These are phyloP conservation scores for Acrobasis suavella DNA, from an alignment of 2,888 invertebrate species.

Conservation along the genomic window DNA sequence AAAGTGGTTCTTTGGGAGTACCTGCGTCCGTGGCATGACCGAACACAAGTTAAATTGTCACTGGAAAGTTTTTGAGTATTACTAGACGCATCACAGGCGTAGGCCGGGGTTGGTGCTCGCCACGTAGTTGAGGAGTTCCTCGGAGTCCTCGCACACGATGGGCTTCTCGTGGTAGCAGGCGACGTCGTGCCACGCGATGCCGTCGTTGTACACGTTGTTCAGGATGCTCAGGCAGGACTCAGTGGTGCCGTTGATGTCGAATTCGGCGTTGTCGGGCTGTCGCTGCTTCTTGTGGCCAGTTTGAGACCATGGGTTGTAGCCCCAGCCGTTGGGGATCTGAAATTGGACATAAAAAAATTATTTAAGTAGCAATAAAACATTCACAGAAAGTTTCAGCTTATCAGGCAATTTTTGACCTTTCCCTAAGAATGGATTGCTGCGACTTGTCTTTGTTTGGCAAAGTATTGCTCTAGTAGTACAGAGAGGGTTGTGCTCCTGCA, in stretches of 20 bases:
- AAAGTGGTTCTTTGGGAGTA: conserved; percentile 4
- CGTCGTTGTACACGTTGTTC: conserved; percentile 96
- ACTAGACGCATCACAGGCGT: conserved; percentile 84
- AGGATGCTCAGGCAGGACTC: conserved; percentile 94
- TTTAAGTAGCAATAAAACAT: neutral
- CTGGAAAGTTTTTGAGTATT: conserved; percentile 30
- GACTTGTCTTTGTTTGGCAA: too few relatives aligned
- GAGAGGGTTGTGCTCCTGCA: too few relatives aligned
- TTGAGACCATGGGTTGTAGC: conserved; percentile 94
- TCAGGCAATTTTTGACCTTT: too few relatives aligned
- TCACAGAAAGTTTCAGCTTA: too few relatives aligned
- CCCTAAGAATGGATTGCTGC: too few relatives aligned
- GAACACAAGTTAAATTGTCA: conserved; percentile 22
- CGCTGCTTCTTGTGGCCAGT: conserved; percentile 94
- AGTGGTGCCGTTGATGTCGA: conserved; percentile 92
- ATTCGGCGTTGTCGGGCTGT: conserved; percentile 96
- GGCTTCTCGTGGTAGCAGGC: conserved; percentile 97
- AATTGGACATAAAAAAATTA: conserved; percentile 25
- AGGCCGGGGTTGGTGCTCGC: conserved; percentile 92
- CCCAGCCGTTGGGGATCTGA: conserved; percentile 85
- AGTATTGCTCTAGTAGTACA: too few relatives aligned
- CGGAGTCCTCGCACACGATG: conserved; percentile 94
- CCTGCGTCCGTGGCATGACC: neutral
- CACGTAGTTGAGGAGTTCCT: conserved; percentile 92
- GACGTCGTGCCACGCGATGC: conserved; percentile 96